Conservation (phyloP, 2,888 invertebrate genomes). For the Trichogramma dendrolimi region DNA sequence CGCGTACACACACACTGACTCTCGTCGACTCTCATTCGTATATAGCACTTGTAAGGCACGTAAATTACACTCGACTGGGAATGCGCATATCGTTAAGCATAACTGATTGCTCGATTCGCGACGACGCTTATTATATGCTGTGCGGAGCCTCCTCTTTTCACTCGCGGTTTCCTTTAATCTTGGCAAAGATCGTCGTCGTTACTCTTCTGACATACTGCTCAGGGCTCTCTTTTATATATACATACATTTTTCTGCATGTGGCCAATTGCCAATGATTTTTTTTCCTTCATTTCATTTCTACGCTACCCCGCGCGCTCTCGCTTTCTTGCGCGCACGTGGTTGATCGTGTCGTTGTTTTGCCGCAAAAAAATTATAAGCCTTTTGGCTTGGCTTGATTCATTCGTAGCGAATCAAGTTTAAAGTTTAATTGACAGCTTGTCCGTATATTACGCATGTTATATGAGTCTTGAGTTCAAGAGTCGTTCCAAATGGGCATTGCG, state of each 20-base stretch:
- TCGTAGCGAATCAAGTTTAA: slow-evolving; percentile 6
- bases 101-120: slow-evolving; percentile 22
- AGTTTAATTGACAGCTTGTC: slow-evolving; percentile 18
- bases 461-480: slow-evolving; percentile 11
- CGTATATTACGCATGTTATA: slow-evolving; percentile 19
- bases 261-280: background rate
- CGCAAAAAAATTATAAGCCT: slow-evolving; percentile 2
- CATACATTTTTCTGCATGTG: slow-evolving; percentile 1
- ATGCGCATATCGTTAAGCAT: slow-evolving; percentile 25
- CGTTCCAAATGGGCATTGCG: background rate
- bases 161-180: slow-evolving; percentile 21
- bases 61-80: slow-evolving; percentile 19
- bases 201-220: background rate
- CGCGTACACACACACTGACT: too few species aligned
- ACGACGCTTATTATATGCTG: slow-evolving; percentile 11
- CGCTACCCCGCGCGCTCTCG: background rate
- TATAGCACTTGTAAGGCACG: slow-evolving; percentile 7
- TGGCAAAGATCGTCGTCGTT: slow-evolving; percentile 8
- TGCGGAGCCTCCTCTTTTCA: background rate
- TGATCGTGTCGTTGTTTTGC: background rate
- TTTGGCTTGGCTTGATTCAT: slow-evolving; percentile 6
- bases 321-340: background rate
- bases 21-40: too few species aligned
- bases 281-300: background rate
- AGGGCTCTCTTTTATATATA: background rate